Conservation (phyloP, 2,888 invertebrate species). For the Synergus laeviventris region DNA sequence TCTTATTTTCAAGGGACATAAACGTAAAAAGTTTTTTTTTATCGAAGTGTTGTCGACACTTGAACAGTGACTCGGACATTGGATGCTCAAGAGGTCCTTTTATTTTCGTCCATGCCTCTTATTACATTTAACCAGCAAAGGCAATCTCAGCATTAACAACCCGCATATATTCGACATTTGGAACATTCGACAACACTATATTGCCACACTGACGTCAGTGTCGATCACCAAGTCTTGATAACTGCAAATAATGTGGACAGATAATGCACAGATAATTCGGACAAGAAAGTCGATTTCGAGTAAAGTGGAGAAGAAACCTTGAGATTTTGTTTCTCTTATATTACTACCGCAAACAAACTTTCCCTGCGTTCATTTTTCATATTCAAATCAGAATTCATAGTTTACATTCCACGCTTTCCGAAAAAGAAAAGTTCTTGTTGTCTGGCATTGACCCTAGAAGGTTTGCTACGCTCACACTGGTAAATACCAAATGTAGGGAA, state of each 20-base stretch:
- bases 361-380: not conserved
- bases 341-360: not conserved
- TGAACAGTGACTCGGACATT: conserved; percentile 2
- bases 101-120: not conserved
- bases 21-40: not conserved
- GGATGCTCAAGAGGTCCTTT: not conserved
- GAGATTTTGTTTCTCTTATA: not conserved
- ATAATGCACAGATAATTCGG: not conserved
- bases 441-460: too few species aligned
- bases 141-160: not conserved
- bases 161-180: conserved; percentile 1
- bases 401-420: too few species aligned
- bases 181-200: not conserved
- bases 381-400: not conserved
- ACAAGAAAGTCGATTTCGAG: conserved; percentile 11
- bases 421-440: too few species aligned
- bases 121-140: not conserved
- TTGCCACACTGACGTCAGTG: not conserved
- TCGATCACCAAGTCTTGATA: conserved; percentile 9
- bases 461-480: too few species aligned
- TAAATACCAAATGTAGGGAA: too few species aligned
- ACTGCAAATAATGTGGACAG: not conserved
- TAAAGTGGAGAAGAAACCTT: conserved; percentile 6
- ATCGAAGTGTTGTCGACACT: conserved; percentile 15
- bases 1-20: not conserved